Conservation (phyloP, 2,113 vertebrate species). For the Alligator mississippiensis region DNA sequence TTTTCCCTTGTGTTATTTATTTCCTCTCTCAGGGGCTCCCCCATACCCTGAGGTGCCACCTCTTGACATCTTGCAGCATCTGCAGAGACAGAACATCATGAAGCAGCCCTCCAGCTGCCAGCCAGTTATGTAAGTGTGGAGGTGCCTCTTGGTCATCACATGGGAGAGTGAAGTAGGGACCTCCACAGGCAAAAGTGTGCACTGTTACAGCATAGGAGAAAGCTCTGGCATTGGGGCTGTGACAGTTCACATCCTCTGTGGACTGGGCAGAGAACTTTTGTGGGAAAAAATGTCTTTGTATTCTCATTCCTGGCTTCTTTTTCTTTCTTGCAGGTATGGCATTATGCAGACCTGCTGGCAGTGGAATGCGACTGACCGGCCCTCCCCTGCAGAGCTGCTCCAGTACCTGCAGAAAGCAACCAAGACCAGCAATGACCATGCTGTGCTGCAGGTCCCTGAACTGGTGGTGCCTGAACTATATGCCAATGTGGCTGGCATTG, state of each 20-base stretch:
- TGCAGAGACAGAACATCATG: slow-evolving; percentile 87
- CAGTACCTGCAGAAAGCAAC: slow-evolving; percentile 77
- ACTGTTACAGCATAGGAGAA: neutral
- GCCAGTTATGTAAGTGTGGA: slow-evolving; percentile 82
- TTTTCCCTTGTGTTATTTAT: neutral
- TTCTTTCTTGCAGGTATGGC: slow-evolving; percentile 77
- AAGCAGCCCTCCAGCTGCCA: slow-evolving; percentile 87
- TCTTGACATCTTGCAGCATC: slow-evolving; percentile 86
- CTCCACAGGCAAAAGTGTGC: neutral
- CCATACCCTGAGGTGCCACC: slow-evolving; percentile 89
- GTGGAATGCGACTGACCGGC: slow-evolving; percentile 84
- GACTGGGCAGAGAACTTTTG: neutral
- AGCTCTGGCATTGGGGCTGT: neutral
- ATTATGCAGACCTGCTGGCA: slow-evolving; percentile 91
- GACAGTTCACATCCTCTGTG: neutral
- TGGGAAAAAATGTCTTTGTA: too few species aligned
- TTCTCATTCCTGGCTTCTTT: neutral
- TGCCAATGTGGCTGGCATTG: slow-evolving; percentile 71
- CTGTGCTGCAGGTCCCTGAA: slow-evolving; percentile 84
- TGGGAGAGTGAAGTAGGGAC: neutral
- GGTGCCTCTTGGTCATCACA: neutral
- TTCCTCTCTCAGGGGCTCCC: slow-evolving; percentile 85
- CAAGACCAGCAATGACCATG: slow-evolving; percentile 83
- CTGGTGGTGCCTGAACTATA: slow-evolving; percentile 78
- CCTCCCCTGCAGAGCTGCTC: slow-evolving; percentile 77